phyloP scores from a whole-genome alignment of 92 coral and sea anemone species.

The Porites cylindrica region DNA sequence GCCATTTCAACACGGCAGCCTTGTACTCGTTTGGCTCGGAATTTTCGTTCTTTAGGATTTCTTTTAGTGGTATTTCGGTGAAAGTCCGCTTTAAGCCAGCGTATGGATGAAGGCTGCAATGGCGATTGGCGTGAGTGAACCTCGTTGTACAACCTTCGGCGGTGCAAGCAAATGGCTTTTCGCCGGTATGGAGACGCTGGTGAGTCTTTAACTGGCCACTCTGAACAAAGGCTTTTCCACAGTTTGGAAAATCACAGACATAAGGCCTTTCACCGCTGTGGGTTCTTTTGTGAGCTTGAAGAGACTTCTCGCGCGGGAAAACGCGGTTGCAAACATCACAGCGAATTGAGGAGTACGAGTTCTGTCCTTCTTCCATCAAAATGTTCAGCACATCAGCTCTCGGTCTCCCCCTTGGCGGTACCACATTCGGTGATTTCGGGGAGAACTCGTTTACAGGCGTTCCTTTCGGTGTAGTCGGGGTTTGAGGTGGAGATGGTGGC shows the following conservation, averaged over 20 bases:
- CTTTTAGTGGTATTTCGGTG: conserved; percentile 91
- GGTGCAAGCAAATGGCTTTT: conserved; percentile 94
- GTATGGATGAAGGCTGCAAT: conserved; percentile 93
- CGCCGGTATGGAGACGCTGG: conserved; percentile 96
- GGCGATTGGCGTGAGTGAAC: conserved; percentile 99
- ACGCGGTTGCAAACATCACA: conserved; percentile 98
- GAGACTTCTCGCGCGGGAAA: conserved; percentile 99
- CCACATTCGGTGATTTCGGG: conserved; percentile 78
- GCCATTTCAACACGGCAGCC: conserved; percentile 91
- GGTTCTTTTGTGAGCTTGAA: conserved; percentile 99
- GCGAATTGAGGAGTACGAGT: conserved; percentile 95
- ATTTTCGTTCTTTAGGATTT: conserved; percentile 90
- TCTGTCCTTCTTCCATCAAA: conserved; percentile 95
- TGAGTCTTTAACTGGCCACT: conserved; percentile 99
- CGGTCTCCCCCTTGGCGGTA: conserved; percentile 97
- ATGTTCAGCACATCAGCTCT: conserved; percentile 92
- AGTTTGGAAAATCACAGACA: conserved; percentile 97
- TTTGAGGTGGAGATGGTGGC: conserved; percentile 87
- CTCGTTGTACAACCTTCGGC: conserved; percentile 91
- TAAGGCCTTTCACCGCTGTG: conserved; percentile 99
- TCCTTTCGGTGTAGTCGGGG: conserved; percentile 75
- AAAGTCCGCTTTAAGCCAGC: conserved; percentile 85
- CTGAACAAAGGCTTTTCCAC: conserved; percentile 98
- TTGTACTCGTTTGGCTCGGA: conserved; percentile 95
- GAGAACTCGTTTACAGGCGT: conserved; percentile 53